A percentile compares a stretch with the other conserved stretches of the same genome.
Conservation (phyloP, 2,113 vertebrate species). For the Syngnathus typhle region DNA sequence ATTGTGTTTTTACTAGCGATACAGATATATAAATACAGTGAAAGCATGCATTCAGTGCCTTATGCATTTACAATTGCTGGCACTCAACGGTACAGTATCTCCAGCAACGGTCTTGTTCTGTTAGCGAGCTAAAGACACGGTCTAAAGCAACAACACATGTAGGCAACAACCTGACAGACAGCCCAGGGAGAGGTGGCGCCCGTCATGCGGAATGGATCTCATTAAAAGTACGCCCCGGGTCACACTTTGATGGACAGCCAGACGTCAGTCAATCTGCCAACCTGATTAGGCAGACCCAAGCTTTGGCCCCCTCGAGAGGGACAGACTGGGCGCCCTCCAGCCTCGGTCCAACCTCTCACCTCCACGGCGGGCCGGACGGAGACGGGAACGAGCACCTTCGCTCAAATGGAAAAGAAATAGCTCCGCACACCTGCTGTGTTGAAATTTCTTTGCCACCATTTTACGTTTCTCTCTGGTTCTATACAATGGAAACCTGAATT, state of each 20-base stretch:
- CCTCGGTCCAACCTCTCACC: conserved; percentile 42
- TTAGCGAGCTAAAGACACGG: neutral
- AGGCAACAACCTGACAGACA: conserved; percentile 50
- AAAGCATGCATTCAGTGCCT: too few relatives aligned
- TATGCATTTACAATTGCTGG: neutral
- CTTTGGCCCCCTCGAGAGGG: conserved; percentile 48
- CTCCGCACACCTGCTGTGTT: conserved; percentile 41
- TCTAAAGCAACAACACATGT: conserved; percentile 60
- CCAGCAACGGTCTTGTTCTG: neutral
- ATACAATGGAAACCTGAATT: conserved; percentile 6
- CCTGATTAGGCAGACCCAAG: conserved; percentile 59
- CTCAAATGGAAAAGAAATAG: conserved; percentile 4
- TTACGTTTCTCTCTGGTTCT: conserved; percentile 11
- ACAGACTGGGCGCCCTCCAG: conserved; percentile 31
- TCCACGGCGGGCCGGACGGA: conserved; percentile 46
- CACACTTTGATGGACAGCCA: conserved; percentile 73
- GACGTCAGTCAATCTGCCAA: conserved; percentile 68
- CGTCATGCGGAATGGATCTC: conserved; percentile 71
- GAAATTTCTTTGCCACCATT: conserved; percentile 22
- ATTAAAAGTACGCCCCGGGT: conserved; percentile 73
- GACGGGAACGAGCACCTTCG: conserved; percentile 34
- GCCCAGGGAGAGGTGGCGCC: conserved; percentile 65
- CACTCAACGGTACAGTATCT: neutral
- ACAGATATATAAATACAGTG: too few relatives aligned
- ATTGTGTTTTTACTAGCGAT: too few relatives aligned